Evolutionary conservation across 2,888 invertebrate genomes (phyloP).

Genomic region (Melipona bicolor): DNA sequence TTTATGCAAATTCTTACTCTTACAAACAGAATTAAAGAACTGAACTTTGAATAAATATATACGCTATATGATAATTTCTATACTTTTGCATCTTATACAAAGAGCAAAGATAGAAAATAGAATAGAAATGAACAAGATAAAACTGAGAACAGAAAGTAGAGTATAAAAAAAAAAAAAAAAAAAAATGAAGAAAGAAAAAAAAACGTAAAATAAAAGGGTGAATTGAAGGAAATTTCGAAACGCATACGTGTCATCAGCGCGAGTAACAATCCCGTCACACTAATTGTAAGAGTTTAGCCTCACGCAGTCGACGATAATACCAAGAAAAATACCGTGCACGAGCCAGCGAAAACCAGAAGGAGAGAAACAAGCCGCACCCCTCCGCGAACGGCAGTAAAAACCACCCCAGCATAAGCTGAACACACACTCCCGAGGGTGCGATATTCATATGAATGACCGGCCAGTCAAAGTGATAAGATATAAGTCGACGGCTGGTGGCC

Average conservation of each 20-base stretch:
- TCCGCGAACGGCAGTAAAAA: constrained; percentile 40
- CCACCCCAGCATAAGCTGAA: constrained; percentile 36
- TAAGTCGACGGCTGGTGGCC: constrained; percentile 76
- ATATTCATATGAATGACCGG: constrained; percentile 73
- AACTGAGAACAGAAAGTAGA: not conserved
- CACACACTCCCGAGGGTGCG: constrained; percentile 62
- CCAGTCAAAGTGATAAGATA: constrained; percentile 78
- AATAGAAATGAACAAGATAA: not conserved
- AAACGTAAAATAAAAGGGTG: too few relatives aligned
- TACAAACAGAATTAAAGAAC: too few relatives aligned
- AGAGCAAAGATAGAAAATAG: too few relatives aligned
- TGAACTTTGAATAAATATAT: too few relatives aligned
- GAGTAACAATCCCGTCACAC: constrained; percentile 6
- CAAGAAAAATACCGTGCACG: not conserved
- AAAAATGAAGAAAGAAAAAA: not conserved
- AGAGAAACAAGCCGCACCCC: constrained; percentile 8
- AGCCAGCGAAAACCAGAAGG: constrained; percentile 1
- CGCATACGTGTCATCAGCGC: not conserved
- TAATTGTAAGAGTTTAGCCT: not conserved
- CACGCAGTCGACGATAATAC: not conserved
- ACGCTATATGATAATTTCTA: too few relatives aligned
- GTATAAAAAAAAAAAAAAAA: too few relatives aligned
- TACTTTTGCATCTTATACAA: too few relatives aligned
- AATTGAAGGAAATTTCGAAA: not conserved
- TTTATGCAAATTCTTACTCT: too few relatives aligned